phyloP scores from a whole-genome alignment of 2,888 invertebrate genomes.

The Morinoia aosen region DNA sequence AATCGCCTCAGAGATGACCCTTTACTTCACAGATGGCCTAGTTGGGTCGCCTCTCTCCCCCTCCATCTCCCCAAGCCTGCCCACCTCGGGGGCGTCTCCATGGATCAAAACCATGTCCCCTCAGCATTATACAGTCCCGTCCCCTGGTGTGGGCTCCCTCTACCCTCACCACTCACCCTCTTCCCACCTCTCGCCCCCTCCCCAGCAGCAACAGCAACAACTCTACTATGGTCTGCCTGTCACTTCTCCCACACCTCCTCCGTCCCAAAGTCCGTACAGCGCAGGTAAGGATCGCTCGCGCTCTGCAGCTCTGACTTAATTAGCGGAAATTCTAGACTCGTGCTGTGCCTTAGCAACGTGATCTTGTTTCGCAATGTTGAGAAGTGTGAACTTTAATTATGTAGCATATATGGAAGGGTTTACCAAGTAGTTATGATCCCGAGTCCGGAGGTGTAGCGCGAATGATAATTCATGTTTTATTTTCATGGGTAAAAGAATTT shows the following conservation, averaged over 20 bases:
- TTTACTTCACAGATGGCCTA: background rate
- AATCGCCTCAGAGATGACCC: no score
- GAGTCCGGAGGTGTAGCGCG: no score
- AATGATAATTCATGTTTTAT: no score
- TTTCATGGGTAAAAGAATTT: no score
- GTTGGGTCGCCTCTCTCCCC: background rate
- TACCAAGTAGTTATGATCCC: no score
- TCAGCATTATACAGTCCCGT: background rate
- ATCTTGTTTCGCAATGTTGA: no score
- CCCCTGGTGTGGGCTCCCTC: background rate
- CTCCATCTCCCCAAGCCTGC: constrained; percentile 19
- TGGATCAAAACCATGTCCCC: constrained; percentile 32
- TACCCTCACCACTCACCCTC: constrained; percentile 12
- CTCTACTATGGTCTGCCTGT: background rate
- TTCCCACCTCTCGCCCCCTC: background rate
- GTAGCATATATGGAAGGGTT: no score
- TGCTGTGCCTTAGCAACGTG: no score
- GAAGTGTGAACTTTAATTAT: no score
- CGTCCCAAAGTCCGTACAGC: background rate
- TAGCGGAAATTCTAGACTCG: no score
- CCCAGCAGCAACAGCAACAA: background rate
- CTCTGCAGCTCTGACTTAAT: no score
- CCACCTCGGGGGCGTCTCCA: background rate
- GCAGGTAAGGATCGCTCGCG: no score
- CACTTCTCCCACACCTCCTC: background rate